Percentiles rank a stretch among this genome's conserved stretches.
phyloP scores from a whole-genome alignment of 2,797 vertebrate species.

The Lepidocolaptes lacrymiger region DNA sequence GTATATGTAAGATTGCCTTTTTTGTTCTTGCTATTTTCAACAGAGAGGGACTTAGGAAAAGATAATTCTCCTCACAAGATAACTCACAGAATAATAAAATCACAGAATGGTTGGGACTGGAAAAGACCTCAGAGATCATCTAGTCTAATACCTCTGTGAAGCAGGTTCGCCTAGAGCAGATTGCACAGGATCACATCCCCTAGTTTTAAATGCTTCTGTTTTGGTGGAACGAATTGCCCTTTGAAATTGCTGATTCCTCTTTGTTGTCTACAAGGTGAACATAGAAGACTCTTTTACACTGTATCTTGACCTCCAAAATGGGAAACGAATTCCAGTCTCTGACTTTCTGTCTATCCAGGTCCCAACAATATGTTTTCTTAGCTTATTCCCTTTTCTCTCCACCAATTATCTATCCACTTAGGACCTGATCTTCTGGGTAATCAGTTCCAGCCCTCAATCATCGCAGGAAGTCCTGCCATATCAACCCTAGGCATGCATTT shows the following conservation, averaged over 20 bases:
- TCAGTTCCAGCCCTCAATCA: not conserved
- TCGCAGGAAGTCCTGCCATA: not conserved
- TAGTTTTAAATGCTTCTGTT: not conserved
- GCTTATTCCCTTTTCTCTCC: not conserved
- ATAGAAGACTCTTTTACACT: not conserved
- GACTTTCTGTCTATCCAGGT: not conserved
- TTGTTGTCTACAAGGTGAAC: not conserved
- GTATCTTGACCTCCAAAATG: not conserved
- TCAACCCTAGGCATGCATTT: not conserved
- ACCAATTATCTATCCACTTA: not conserved
- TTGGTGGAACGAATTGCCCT: not conserved
- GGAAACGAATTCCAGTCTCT: not conserved
- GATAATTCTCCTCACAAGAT: not conserved
- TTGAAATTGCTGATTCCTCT: not conserved
- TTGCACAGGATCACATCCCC: not conserved
- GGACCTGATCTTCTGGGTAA: not conserved
- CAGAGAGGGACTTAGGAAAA: not conserved
- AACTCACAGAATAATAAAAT: not conserved
- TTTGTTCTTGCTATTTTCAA: not conserved
- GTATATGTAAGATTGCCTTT: not conserved
- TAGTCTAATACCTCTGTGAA: not conserved
- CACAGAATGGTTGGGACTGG: not conserved
- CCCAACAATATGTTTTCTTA: not conserved
- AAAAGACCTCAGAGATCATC: not conserved
- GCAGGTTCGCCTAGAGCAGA: not conserved